A percentile compares a stretch with the other conserved stretches of the same genome.
These are phyloP conservation scores for Bovichtus diacanthus DNA, from an alignment of 2,797 vertebrate species.

Conservation along the genomic window DNA sequence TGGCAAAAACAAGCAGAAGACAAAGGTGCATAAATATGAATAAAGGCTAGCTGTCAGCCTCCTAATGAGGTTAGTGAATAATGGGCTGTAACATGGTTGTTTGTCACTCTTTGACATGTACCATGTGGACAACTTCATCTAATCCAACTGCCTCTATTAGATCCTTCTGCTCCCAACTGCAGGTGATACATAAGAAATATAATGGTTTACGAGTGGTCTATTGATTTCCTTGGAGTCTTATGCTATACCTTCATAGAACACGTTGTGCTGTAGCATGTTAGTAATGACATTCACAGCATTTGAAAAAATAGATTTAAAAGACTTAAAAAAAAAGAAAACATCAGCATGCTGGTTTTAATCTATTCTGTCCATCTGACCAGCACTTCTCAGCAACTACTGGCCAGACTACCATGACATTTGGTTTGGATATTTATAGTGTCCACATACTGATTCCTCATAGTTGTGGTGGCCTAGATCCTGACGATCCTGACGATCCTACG, in stretches of 20 bases:
- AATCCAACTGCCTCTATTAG: conserved; percentile 64
- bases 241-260: conserved; percentile 5
- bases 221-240: conserved; percentile 45
- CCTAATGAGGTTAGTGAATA: conserved; percentile 78
- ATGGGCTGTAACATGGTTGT: conserved; percentile 67
- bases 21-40: conserved; percentile 74
- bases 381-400: neutral
- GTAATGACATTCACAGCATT: neutral
- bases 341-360: neutral
- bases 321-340: neutral
- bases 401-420: neutral
- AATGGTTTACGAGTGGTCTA: conserved; percentile 45
- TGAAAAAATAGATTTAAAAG: neutral
- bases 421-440: too few species aligned
- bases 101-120: conserved; percentile 72
- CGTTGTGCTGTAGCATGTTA: neutral
- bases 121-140: conserved; percentile 70
- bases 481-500: too few species aligned
- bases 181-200: conserved; percentile 59
- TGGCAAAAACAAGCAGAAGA: conserved; percentile 57
- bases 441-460: too few species aligned
- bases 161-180: conserved; percentile 42
- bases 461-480: neutral
- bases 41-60: conserved; percentile 71
- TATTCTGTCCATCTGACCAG: neutral